Conservation (phyloP, 1,140 invertebrate genomes). For the Venturia canescens region DNA sequence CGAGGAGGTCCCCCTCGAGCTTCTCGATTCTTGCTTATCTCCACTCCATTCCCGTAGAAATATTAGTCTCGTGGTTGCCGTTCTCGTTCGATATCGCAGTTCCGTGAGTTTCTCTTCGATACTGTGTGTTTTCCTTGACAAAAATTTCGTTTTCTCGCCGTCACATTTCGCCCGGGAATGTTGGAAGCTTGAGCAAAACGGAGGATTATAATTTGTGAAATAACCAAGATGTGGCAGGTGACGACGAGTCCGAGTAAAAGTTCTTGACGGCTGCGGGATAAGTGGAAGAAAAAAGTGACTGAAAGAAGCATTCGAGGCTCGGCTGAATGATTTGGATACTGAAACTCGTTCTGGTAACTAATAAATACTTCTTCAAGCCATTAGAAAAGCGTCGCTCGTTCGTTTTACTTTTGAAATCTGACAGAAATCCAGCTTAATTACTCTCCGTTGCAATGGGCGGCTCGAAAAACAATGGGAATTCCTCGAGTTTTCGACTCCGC, state of each 20-base stretch:
- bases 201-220: neutral
- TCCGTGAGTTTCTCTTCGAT: constrained; percentile 15
- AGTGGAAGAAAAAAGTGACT: constrained; percentile 17
- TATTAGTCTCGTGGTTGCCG: constrained; percentile 40
- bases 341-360: constrained; percentile 71
- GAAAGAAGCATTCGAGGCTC: constrained; percentile 32
- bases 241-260: neutral
- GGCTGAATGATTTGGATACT: constrained; percentile 75
- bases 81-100: constrained; percentile 34
- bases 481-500: neutral
- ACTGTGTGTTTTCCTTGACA: neutral
- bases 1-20: constrained; percentile 48
- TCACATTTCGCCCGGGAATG: neutral
- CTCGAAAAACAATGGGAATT: too few relatives aligned
- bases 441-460: neutral
- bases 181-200: neutral
- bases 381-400: neutral
- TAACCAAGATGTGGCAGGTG: constrained; percentile 21
- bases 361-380: neutral
- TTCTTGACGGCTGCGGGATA: constrained; percentile 1
- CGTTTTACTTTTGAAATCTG: constrained; percentile 3
- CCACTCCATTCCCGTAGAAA: constrained; percentile 43
- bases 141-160: neutral
- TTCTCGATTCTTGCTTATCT: constrained; percentile 42
- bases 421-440: neutral